A percentile compares a stretch with the other conserved stretches of the same genome.
phyloP scores from a whole-genome alignment of 1,140 invertebrate species.

The Monomorium pharaonis region DNA sequence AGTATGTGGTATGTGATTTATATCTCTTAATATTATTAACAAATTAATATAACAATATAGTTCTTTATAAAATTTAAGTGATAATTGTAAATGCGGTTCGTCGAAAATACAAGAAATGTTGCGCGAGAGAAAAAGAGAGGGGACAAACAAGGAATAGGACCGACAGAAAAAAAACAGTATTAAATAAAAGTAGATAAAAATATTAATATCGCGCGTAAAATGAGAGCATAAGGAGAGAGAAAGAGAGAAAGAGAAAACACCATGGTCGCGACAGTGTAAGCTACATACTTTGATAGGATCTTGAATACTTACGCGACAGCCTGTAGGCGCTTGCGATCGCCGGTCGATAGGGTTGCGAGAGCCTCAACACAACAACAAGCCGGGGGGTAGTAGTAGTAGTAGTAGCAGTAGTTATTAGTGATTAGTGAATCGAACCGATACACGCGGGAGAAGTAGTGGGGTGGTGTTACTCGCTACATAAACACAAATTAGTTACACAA shows the following conservation, averaged over 20 bases:
- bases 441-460: conserved; percentile 80
- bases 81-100: neutral
- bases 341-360: conserved; percentile 78
- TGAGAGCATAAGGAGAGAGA: conserved; percentile 21
- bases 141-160: neutral
- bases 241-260: neutral
- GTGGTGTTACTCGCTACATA: conserved; percentile 85
- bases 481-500: conserved; percentile 86
- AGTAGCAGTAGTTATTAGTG: conserved; percentile 81
- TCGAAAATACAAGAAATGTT: neutral
- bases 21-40: neutral
- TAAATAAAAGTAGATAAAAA: conserved; percentile 63
- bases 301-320: conserved; percentile 76
- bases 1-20: neutral
- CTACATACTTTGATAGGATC: conserved; percentile 72
- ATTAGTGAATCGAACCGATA: conserved; percentile 84
- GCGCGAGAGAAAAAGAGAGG: conserved; percentile 10
- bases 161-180: conserved; percentile 34
- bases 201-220: conserved; percentile 47
- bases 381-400: too few species aligned
- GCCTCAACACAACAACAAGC: conserved; percentile 76
- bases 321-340: conserved; percentile 72
- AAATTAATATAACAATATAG: neutral
- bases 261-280: conserved; percentile 56
- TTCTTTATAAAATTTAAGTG: neutral